Percentiles rank a stretch among this genome's conserved stretches.
Conservation (phyloP, 2,113 vertebrate genomes). For the Microtus ochrogaster region DNA sequence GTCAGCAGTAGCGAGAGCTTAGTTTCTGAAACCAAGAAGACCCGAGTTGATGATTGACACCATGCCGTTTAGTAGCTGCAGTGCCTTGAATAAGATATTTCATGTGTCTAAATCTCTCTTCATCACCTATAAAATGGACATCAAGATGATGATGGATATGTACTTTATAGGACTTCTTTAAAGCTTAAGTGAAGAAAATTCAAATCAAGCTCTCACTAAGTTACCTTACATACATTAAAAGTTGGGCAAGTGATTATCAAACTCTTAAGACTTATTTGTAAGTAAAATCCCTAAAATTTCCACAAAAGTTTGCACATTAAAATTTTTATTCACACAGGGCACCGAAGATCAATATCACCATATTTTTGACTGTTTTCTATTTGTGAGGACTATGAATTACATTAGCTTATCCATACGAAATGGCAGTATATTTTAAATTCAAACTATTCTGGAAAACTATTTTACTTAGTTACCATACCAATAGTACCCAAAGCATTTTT, state of each 20-base stretch:
- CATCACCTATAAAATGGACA: conserved; percentile 39
- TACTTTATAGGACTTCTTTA: conserved; percentile 36
- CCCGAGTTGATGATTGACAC: background rate
- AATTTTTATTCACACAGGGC: background rate
- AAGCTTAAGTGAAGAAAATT: background rate
- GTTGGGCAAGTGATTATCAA: conserved; percentile 17
- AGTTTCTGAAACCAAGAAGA: conserved; percentile 5
- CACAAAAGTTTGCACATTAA: background rate
- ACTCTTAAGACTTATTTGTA: conserved; percentile 14
- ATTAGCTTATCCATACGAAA: conserved; percentile 13
- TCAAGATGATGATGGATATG: background rate
- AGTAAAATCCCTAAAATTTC: conserved; percentile 42
- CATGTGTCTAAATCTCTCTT: conserved; percentile 23
- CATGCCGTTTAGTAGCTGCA: conserved; percentile 14
- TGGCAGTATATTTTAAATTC: conserved; percentile 16
- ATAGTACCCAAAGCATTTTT: background rate
- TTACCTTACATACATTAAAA: conserved; percentile 9
- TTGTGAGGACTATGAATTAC: conserved; percentile 19
- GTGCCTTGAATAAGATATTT: conserved; percentile 28
- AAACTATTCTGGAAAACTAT: background rate
- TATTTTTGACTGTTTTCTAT: conserved; percentile 47
- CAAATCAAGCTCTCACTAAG: background rate
- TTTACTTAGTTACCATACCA: background rate
- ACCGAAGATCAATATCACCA: background rate
- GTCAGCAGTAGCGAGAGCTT: conserved; percentile 23